Conservation (phyloP, 2,888 invertebrate species). For the Zhuqinia jingwanae region DNA sequence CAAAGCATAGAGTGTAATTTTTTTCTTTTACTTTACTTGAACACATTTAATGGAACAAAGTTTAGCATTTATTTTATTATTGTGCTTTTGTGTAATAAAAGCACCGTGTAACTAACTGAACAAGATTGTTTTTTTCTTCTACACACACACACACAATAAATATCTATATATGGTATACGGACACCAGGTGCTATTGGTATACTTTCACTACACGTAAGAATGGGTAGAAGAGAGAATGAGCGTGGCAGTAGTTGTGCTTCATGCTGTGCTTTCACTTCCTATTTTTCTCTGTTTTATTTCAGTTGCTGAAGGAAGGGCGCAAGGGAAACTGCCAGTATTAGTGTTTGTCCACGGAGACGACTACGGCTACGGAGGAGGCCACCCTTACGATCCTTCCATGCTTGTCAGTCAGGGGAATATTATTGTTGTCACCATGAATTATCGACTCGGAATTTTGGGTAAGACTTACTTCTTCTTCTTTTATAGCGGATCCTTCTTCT, state of each 20-base stretch:
- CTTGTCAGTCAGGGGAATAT: constrained; percentile 94
- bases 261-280: constrained; percentile 12
- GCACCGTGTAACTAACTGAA: background rate
- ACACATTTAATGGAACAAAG: background rate
- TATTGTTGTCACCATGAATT: constrained; percentile 97
- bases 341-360: constrained; percentile 92
- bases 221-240: background rate
- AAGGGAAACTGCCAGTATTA: constrained; percentile 85
- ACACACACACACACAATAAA: too few species aligned
- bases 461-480: constrained; percentile 1
- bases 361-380: constrained; percentile 94
- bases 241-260: background rate
- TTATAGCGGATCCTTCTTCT: background rate
- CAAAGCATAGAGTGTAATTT: background rate
- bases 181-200: background rate
- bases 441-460: constrained; percentile 81
- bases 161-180: too few species aligned
- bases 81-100: too few species aligned
- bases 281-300: constrained; percentile 37
- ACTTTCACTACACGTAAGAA: background rate
- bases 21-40: background rate
- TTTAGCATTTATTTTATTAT: background rate
- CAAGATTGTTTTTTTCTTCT: background rate
- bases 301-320: constrained; percentile 65
- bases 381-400: constrained; percentile 97